A percentile compares a stretch with the other conserved stretches of the same genome.
Evolutionary conservation across 1,140 invertebrate genomes (phyloP).

Genomic region (Aethina tumida): DNA sequence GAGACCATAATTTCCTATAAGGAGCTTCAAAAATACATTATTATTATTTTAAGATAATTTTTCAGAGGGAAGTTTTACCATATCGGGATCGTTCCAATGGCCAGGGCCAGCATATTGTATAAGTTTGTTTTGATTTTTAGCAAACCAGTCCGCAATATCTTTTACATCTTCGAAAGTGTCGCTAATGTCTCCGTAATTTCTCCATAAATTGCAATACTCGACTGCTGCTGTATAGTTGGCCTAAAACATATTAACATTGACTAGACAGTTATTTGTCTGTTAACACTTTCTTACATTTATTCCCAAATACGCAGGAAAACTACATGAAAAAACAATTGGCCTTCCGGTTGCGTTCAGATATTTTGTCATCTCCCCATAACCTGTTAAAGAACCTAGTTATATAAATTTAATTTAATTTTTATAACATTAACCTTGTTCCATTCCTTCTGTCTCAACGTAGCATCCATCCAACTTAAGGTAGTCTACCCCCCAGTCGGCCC

Average conservation of each 20-base stretch:
- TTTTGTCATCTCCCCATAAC: slow-evolving; percentile 48
- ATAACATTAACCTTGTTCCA: slow-evolving; percentile 40
- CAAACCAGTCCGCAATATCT: slow-evolving; percentile 68
- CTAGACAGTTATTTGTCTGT: neutral
- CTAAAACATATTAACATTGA: slow-evolving; percentile 32
- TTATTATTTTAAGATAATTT: neutral
- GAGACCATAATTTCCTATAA: slow-evolving; percentile 79
- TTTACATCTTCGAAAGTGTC: slow-evolving; percentile 65
- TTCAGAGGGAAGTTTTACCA: slow-evolving; percentile 44
- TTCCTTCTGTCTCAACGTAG: slow-evolving; percentile 50
- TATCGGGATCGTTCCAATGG: slow-evolving; percentile 86
- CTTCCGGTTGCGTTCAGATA: slow-evolving; percentile 66
- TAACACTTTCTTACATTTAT: slow-evolving; percentile 10
- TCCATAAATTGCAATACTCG: slow-evolving; percentile 73
- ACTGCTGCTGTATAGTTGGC: slow-evolving; percentile 59
- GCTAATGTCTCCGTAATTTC: slow-evolving; percentile 77
- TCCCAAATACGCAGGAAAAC: slow-evolving; percentile 70
- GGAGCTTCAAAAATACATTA: slow-evolving; percentile 37
- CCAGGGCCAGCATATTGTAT: slow-evolving; percentile 67
- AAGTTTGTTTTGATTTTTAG: slow-evolving; percentile 59
- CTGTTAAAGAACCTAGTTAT: slow-evolving; percentile 10
- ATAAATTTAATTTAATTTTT: slow-evolving; percentile 2
- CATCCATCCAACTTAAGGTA: slow-evolving; percentile 86
- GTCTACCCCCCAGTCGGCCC: slow-evolving; percentile 80
- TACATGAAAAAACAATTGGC: slow-evolving; percentile 77